A percentile compares a stretch with the other conserved stretches of the same genome.
phyloP scores from a whole-genome alignment of 2,888 invertebrate genomes.

The Acleris emargana region DNA sequence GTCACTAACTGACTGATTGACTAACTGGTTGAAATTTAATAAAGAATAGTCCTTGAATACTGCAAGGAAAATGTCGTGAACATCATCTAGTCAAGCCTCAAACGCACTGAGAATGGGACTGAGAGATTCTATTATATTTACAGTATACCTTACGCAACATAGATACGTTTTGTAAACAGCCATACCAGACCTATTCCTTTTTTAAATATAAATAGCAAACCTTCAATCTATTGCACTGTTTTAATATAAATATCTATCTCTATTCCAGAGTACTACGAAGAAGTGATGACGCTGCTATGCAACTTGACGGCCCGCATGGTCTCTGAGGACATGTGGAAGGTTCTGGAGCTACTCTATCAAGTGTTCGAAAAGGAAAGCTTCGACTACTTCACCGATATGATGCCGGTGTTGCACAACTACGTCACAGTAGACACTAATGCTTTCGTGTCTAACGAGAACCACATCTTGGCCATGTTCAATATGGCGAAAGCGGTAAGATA shows the following conservation, averaged over 20 bases:
- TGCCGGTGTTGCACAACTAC: constrained; percentile 99
- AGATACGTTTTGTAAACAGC: too few relatives aligned
- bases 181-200: too few relatives aligned
- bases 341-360: constrained; percentile 93
- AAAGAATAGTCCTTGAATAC: too few relatives aligned
- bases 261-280: constrained; percentile 96
- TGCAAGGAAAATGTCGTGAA: too few relatives aligned
- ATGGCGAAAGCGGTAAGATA: constrained; percentile 94
- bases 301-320: constrained; percentile 95
- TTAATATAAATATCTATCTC: too few relatives aligned
- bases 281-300: constrained; percentile 95
- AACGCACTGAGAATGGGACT: too few relatives aligned
- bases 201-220: too few relatives aligned
- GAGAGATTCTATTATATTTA: too few relatives aligned
- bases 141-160: too few relatives aligned
- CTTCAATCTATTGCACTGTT: constrained; percentile 24
- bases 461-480: constrained; percentile 95
- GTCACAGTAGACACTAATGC: constrained; percentile 97
- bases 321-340: constrained; percentile 98
- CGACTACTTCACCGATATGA: constrained; percentile 99
- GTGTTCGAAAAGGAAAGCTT: constrained; percentile 97
- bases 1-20: background rate
- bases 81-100: too few relatives aligned
- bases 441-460: constrained; percentile 95
- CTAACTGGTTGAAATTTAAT: too few relatives aligned